Percentiles rank a stretch among this genome's conserved stretches.
These are phyloP conservation scores for Ranitomeya variabilis DNA, from an alignment of 2,113 vertebrate species.

Conservation along the genomic window DNA sequence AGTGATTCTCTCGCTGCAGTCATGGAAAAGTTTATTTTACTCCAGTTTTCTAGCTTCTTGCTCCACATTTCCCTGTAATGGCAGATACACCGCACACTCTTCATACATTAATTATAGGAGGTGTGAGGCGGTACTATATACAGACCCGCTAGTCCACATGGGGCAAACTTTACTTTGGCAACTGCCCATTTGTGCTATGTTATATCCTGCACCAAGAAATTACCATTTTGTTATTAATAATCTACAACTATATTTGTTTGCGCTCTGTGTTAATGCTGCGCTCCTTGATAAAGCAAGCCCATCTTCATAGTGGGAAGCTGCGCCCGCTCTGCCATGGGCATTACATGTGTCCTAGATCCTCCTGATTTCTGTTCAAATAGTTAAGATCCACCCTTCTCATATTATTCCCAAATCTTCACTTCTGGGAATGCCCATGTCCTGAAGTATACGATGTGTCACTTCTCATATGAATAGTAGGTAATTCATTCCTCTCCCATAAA, in stretches of 20 bases:
- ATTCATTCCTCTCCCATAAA: no score
- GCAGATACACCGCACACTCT: background rate
- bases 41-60: background rate
- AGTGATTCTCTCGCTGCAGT: slow-evolving; percentile 32
- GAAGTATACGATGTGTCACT: no score
- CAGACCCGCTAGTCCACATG: slow-evolving; percentile 18
- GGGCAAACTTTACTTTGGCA: slow-evolving; percentile 50
- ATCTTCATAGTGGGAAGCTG: no score
- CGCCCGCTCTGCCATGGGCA: no score
- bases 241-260: background rate
- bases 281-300: no score
- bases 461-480: no score
- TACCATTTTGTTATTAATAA: no score
- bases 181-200: background rate
- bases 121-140: background rate
- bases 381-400: no score
- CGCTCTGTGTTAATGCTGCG: background rate
- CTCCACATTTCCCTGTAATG: background rate
- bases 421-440: no score
- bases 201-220: background rate
- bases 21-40: slow-evolving; percentile 39
- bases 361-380: no score
- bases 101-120: background rate
- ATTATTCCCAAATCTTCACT: no score
- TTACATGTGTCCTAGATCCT: no score